Evolutionary conservation across 2,888 invertebrate genomes (phyloP), one percentile per base, ranked within the genome.

Genomic region (Kuschelorhynchus macadamiae): DNA sequence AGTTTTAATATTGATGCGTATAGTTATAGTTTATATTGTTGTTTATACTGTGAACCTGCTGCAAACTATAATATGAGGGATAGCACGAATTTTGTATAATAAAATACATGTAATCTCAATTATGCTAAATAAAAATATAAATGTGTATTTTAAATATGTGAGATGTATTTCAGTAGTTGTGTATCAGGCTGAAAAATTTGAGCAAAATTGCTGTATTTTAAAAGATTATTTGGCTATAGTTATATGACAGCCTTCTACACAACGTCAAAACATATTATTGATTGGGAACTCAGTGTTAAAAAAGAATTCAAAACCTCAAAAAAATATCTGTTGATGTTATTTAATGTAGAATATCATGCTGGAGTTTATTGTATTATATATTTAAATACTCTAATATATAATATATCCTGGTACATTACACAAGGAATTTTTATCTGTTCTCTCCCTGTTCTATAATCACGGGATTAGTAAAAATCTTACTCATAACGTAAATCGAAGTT

Each of bases 291-390:
- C 74, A 74, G 71, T 78, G 77, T 78, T 79, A 66, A 72, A 75
- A 74, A 75, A 77, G 72, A 71, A 72, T 74, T 74, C 73, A 69
- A 65, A 69, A 68, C 59, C 46, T 73, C 71, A 76, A 74, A 73
- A 67, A 71, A 71, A 72, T 72, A 75, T 78, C 72, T 71, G 78
- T 78, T 78, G 76, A 78, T 78, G 78, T 77, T 80, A 60, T 77
- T 78, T 72, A 73, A 78, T 79, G 78, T 79, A 78, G 76, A 77
- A 74, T 75, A 77, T 78, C 78, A 76, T 62, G 78, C 78, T 78
- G 74, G 77, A 79, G 78, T 78, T 80, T 77, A 49, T 52, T 61
- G 47, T 49, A 61, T 61, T 60, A 46, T 64, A 55, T 52, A 49
- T 64, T 55, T 20, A 56, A 47, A 64, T 33, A 39, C 21, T 30